Conservation (phyloP, 2,888 invertebrate species). For the Gymnocheta viridis region DNA sequence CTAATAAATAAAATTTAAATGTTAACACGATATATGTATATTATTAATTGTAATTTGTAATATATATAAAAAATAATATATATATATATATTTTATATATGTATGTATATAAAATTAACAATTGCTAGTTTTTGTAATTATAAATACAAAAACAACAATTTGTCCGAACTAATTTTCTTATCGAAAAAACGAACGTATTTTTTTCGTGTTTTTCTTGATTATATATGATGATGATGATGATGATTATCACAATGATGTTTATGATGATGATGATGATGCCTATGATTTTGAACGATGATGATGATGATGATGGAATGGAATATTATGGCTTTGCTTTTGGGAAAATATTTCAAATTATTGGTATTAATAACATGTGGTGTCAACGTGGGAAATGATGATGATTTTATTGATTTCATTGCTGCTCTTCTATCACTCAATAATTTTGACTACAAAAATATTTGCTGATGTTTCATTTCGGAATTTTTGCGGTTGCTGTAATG, state of each 20-base stretch:
- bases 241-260: constrained; percentile 81
- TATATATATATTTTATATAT: constrained; percentile 53
- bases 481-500: constrained; percentile 25
- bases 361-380: constrained; percentile 74
- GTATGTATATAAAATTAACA: constrained; percentile 72
- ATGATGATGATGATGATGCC: constrained; percentile 81
- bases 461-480: background rate
- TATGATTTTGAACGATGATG: constrained; percentile 73
- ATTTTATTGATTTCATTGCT: constrained; percentile 19
- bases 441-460: constrained; percentile 23
- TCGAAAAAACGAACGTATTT: constrained; percentile 83
- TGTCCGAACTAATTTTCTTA: constrained; percentile 83
- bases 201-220: constrained; percentile 82
- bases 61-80: constrained; percentile 39
- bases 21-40: constrained; percentile 60
- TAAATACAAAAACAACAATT: constrained; percentile 78
- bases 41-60: constrained; percentile 65
- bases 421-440: constrained; percentile 30
- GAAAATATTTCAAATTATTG: constrained; percentile 78
- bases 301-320: constrained; percentile 74
- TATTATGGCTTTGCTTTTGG: constrained; percentile 73
- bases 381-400: constrained; percentile 75
- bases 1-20: constrained; percentile 56
- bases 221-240: constrained; percentile 82
- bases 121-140: constrained; percentile 74